Conservation (phyloP, 2,797 vertebrate species). For the Sebastes trivittatus region DNA sequence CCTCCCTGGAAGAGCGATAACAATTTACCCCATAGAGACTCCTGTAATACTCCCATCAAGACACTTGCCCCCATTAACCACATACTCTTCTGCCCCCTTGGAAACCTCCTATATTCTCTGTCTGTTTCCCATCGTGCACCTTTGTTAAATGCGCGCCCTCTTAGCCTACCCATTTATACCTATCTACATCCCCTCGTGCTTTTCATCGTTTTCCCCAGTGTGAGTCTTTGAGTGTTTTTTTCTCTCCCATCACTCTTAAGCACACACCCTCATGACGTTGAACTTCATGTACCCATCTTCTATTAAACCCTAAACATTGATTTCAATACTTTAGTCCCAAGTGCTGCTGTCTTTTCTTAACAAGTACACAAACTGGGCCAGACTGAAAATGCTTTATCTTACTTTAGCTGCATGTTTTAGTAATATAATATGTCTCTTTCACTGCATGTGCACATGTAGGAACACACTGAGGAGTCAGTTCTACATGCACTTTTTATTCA, state of each 20-base stretch:
- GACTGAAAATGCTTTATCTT: not conserved
- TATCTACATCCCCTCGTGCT: slow-evolving; percentile 36
- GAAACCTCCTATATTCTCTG: slow-evolving; percentile 40
- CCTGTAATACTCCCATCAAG: slow-evolving; percentile 18
- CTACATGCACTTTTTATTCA: not conserved
- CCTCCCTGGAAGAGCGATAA: slow-evolving; percentile 19
- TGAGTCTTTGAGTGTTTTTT: slow-evolving; percentile 27
- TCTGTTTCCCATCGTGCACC: slow-evolving; percentile 36
- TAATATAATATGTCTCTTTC: not conserved
- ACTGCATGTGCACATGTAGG: not conserved
- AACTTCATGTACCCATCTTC: not conserved
- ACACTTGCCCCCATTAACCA: slow-evolving; percentile 45
- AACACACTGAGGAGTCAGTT: not conserved
- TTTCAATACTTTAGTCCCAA: not conserved
- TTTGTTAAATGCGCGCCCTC: slow-evolving; percentile 33
- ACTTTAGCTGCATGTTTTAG: slow-evolving; percentile 3
- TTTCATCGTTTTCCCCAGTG: slow-evolving; percentile 46
- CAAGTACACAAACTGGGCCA: not conserved
- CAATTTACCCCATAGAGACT: slow-evolving; percentile 44
- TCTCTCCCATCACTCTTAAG: slow-evolving; percentile 3
- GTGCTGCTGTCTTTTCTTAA: not conserved
- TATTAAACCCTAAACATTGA: not conserved
- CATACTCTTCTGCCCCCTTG: slow-evolving; percentile 54
- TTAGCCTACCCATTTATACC: slow-evolving; percentile 33
- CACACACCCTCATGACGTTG: not conserved